Percentiles rank a stretch among this genome's conserved stretches.
Conservation (phyloP, 2,888 invertebrate species). For the Zootermopsis nevadensis region DNA sequence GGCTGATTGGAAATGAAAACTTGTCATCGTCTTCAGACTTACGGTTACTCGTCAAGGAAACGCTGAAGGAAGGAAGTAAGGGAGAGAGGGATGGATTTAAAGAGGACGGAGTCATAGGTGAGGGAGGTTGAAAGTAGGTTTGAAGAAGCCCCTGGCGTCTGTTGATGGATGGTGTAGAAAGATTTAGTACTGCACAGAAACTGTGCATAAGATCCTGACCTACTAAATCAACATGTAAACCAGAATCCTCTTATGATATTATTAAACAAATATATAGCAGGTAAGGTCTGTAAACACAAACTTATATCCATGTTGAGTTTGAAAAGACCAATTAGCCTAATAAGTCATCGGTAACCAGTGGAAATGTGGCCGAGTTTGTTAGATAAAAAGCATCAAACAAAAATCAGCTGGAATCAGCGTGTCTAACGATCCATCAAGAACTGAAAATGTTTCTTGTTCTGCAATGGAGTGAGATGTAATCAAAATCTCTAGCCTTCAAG, state of each 20-base stretch:
- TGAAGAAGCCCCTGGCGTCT: conserved; percentile 8
- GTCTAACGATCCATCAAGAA: too few relatives aligned
- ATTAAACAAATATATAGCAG: background rate
- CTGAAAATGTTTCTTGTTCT: too few relatives aligned
- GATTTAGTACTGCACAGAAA: conserved; percentile 27
- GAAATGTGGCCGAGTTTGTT: too few relatives aligned
- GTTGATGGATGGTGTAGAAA: conserved; percentile 27
- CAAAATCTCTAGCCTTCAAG: too few relatives aligned
- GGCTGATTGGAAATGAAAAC: conserved; percentile 53
- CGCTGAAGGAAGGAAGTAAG: conserved; percentile 28
- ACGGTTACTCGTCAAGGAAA: conserved; percentile 38
- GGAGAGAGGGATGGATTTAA: too few relatives aligned
- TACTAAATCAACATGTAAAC: background rate
- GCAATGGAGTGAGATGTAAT: too few relatives aligned
- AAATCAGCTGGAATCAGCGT: too few relatives aligned
- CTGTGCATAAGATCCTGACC: conserved; percentile 4
- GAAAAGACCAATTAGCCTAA: too few relatives aligned
- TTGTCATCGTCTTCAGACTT: conserved; percentile 49
- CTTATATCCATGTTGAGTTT: too few relatives aligned
- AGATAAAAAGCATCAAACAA: too few relatives aligned
- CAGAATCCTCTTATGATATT: background rate
- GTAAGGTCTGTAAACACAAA: background rate
- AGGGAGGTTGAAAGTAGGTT: background rate
- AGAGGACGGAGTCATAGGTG: conserved; percentile 32
- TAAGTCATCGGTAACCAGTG: too few relatives aligned